Evolutionary conservation across 2,888 invertebrate genomes (phyloP), one percentile per base, ranked within the genome.

Genomic region (Cheilosia variabilis): DNA sequence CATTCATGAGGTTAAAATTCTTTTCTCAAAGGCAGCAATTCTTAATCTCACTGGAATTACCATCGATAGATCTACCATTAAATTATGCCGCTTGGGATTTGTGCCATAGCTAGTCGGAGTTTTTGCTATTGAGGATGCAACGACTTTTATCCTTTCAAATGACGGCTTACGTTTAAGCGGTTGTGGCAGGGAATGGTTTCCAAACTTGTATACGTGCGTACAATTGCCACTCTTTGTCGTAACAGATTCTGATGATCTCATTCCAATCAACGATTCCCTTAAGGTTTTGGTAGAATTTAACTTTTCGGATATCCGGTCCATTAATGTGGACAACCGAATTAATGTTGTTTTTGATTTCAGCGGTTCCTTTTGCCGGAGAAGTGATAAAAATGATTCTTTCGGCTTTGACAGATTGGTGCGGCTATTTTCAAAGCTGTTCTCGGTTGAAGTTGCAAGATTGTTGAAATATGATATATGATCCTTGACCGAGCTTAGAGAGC

Each of bases 51-150:
- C 91, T 4, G 91, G 91, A 55, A 91, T 88, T 9, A 91, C 90
- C 45, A 91, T 86, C 60, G 90, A 90, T 57, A 91, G 87, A 81
- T 91, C 91, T 87, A 91, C 91, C 91, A 91, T 91, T 77, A 90
- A 88, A 57, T 88, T 72, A 37, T 91, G 91, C 66, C 90, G 89
- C 77, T 89, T 90, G 4, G 90, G 90, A 62, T 89, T 88, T 27
- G 90, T 88, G 1, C 81, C 87, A 37, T 77, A 76, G 2, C 57
- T 73, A 13, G 47, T 52, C 2, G 88, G 45, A 41, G 53, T 53
- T 43, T 66, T 79, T 1, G 72, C 83, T 78, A 87, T 89, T 7
- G 90, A 89, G 34, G 88, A 89, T 24, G 90, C 89, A 5, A 89
- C 88, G 3, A 88, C 62, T 76, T 89, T 90, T 22, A 88, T 89